These are phyloP conservation scores for Somateria mollissima DNA, from an alignment of 2,797 vertebrate species.

Conservation along the genomic window DNA sequence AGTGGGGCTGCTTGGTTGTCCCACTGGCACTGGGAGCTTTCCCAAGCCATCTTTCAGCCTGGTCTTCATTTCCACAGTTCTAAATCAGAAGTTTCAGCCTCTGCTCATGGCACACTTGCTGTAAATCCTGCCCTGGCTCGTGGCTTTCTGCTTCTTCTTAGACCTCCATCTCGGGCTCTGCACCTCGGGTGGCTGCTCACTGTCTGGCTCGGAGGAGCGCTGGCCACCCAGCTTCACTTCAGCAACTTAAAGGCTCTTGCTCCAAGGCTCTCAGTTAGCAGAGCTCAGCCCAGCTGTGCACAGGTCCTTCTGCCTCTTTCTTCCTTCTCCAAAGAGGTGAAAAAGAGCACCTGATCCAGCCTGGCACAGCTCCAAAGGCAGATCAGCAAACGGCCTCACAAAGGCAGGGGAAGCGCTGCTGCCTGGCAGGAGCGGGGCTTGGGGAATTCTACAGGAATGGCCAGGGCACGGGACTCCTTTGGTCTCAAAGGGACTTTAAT, in stretches of 20 bases:
- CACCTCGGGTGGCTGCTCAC: background rate
- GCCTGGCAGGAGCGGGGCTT: background rate
- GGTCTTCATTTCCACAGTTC: background rate
- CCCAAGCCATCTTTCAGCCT: background rate
- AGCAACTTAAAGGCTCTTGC: background rate
- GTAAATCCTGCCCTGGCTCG: background rate
- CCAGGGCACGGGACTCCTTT: background rate
- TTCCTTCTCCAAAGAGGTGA: background rate
- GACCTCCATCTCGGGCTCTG: background rate
- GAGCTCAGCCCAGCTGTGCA: background rate
- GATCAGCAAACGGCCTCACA: background rate
- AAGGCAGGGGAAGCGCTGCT: background rate
- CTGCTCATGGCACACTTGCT: background rate
- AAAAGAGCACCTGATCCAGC: background rate
- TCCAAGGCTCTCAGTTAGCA: background rate
- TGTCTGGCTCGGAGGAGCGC: background rate
- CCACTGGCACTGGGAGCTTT: background rate
- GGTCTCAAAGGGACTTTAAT: background rate
- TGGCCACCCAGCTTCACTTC: accelerated
- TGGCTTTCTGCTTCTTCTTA: background rate
- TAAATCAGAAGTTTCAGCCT: background rate
- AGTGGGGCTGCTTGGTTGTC: background rate
- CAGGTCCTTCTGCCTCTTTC: background rate
- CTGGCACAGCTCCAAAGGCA: background rate
- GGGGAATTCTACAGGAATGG: background rate